A percentile compares a stretch with the other conserved stretches of the same genome.
Conservation (phyloP, 2,888 invertebrate species). For the Cataglyphis livida region DNA sequence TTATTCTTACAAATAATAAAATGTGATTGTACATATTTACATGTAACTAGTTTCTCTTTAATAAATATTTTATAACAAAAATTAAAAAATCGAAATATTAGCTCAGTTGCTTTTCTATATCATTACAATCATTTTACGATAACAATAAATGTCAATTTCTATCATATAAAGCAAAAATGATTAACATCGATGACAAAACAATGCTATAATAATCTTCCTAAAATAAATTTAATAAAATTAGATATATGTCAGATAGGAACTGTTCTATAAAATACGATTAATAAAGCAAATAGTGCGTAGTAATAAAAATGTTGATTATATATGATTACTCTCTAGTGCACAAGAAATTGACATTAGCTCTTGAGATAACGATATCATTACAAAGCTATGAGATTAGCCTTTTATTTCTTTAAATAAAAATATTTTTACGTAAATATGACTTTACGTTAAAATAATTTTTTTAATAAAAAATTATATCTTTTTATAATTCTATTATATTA, state of each 20-base stretch:
- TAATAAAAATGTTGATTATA: conserved; percentile 19
- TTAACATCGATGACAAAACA: neutral
- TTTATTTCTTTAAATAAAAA: neutral
- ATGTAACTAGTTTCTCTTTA: too few species aligned
- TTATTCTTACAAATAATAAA: conserved; percentile 59
- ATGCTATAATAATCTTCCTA: neutral
- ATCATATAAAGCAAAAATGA: neutral
- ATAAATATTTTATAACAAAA: too few species aligned
- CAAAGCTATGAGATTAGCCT: neutral
- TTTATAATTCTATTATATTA: neutral
- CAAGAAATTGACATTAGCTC: conserved; percentile 4
- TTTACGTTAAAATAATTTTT: neutral
- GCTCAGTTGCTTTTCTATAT: neutral
- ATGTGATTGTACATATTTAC: conserved; percentile 56
- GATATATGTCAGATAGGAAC: conserved; percentile 26
- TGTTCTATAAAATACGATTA: neutral
- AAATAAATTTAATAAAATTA: neutral
- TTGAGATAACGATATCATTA: conserved; percentile 37
- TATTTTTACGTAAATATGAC: neutral
- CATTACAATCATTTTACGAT: neutral
- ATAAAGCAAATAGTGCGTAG: neutral
- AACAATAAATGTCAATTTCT: neutral
- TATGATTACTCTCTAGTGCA: neutral
- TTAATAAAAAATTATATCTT: neutral
- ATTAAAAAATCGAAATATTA: neutral